Evolutionary conservation across 2,888 invertebrate genomes (phyloP), one percentile per base, ranked within the genome.

Genomic region (Eudemis profundana): DNA sequence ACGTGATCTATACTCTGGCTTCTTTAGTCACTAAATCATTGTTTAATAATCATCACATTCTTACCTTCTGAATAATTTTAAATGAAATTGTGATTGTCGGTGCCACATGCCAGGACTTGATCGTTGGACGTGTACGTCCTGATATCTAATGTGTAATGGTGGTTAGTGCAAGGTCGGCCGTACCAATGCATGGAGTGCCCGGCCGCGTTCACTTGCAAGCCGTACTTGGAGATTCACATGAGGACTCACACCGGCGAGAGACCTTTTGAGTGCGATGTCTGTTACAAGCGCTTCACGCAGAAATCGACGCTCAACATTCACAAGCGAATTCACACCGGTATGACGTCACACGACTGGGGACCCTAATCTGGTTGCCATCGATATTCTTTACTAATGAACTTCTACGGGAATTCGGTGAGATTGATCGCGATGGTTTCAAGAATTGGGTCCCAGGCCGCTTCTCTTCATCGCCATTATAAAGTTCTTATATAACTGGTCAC

Each of bases 201-300:
- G 71, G 93, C 93, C 73, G 93, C 93, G 83, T 93, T 93, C 86
- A 93, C 93, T 73, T 93, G 93, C 90, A 93, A 93, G 90, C 93
- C 93, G 82, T 93, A 93, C 86, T 87, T 93, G 86, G 93, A 93
- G 87, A 93, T 94, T 69, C 95, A 95, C 89, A 94, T 93, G 93
- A 90, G 94, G 78, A 94, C 94, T 69, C 90, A 93, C 87, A 90
- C 92, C 59, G 92, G 92, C 78, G 93, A 93, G 86, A 87, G 91
- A 68, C 93, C 93, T 74, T 93, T 92, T 89, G 89, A 93, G 87
- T 93, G 93, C 84, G 90, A 91, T 82, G 90, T 93, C 81, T 93
- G 93, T 90, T 89, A 87, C 87, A 93, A 93, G 89, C 89, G 93
- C 81, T 93, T 93, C 89, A 92, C 93, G 78, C 93, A 93, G 90